Evolutionary conservation across 2,797 vertebrate genomes (phyloP), one percentile per base, ranked within the genome.

Genomic region (Mus caroli): DNA sequence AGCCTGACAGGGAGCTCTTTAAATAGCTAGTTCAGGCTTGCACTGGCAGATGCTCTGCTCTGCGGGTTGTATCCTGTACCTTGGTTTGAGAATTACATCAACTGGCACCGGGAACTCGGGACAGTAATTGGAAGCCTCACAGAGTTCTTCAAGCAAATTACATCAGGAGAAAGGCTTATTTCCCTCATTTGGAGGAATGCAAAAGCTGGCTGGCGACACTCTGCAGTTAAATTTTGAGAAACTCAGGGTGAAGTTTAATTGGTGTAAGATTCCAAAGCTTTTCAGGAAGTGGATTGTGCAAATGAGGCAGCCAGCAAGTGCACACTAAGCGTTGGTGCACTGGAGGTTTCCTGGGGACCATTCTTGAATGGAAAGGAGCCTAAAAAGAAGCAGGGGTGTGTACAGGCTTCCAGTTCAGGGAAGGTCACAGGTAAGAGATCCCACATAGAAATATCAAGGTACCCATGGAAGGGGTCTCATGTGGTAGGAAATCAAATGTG

Each of bases 231-330:
- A 95, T 88, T 95, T 94, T 86, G 86, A 92, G 91, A 75, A 91
- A 87, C 31, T 94, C 15, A 15, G 56, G 75, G 79, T 94, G 79
- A 82, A 82, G 84, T 91, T 86, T 95, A 93, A 79, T 92, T 96
- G 96, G 43, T 83, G 40, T 26, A 73, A 96, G 71, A 73, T 10
- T 60, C 86, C 54, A 64, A 37, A 88, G 84, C 91, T 96, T 96
- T 96, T 80, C 46, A 82, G 88, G 97, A 94, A 95, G 62, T 14
- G 0, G 46, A 54, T 78, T 71, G 75, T 94, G 40, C 62, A 78
- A 93, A 83, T 20, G 52, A 40, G 5, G 69, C 50, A 82, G 52
- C 50, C 50, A 69, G 11, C 50, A 71, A 40, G 4, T 77, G 1
- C 52, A 80, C 34, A 1, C 78, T 84, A 62, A 54, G 62, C 86